phyloP scores from a whole-genome alignment of 2,888 invertebrate genomes.

The Crossocerus cetratus region DNA sequence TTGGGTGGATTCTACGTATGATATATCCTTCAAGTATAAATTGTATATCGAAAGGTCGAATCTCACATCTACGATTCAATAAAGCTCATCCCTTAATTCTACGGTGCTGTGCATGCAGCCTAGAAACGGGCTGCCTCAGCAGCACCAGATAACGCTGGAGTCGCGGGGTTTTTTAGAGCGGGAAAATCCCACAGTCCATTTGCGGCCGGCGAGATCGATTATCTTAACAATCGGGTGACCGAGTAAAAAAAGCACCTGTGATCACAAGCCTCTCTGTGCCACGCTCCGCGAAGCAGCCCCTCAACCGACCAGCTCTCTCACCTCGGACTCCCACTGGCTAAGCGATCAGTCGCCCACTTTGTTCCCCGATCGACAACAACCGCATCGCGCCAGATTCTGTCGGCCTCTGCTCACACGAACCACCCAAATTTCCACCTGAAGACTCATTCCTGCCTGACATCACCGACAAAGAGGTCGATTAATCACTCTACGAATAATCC shows the following conservation, averaged over 20 bases:
- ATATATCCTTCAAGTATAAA: too few species aligned
- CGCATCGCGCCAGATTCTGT: constrained; percentile 47
- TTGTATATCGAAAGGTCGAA: too few species aligned
- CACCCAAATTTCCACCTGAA: constrained; percentile 40
- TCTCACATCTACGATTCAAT: too few species aligned
- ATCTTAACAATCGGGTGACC: constrained; percentile 43
- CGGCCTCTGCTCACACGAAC: constrained; percentile 39
- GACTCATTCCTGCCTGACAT: too few species aligned
- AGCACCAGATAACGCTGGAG: too few species aligned
- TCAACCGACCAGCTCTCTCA: too few species aligned
- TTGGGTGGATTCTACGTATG: too few species aligned
- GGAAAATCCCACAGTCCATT: constrained; percentile 16
- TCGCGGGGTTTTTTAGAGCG: not conserved
- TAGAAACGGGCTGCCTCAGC: too few species aligned
- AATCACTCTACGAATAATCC: too few species aligned
- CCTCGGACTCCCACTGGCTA: not conserved
- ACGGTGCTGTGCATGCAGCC: too few species aligned
- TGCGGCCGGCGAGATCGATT: constrained; percentile 22
- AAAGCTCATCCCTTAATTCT: too few species aligned
- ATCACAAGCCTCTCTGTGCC: constrained; percentile 57
- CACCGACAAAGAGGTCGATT: too few species aligned
- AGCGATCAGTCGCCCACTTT: constrained; percentile 54
- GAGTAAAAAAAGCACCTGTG: constrained; percentile 44
- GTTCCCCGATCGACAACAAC: constrained; percentile 50
- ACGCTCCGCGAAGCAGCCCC: constrained; percentile 19